phyloP scores from a whole-genome alignment of 1,140 invertebrate genomes.

The Homalodisca vitripennis region DNA sequence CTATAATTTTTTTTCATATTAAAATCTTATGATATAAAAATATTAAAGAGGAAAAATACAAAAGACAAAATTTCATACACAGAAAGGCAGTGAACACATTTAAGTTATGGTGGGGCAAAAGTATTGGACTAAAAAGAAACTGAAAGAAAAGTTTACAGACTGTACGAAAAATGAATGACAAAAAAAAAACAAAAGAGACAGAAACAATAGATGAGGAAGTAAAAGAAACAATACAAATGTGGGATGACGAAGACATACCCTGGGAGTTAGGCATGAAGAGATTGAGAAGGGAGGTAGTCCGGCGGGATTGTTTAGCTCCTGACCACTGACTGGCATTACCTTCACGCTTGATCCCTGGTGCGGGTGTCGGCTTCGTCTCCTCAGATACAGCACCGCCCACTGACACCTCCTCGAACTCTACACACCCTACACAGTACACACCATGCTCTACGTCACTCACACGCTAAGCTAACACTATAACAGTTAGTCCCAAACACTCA shows the following conservation, averaged over 20 bases:
- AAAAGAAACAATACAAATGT: too few relatives aligned
- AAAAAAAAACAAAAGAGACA: slow-evolving; percentile 10
- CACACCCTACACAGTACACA: slow-evolving; percentile 48
- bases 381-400: not conserved
- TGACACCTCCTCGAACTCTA: slow-evolving; percentile 55
- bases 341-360: slow-evolving; percentile 51
- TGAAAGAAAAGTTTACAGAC: too few relatives aligned
- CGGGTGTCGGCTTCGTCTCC: not conserved
- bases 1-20: too few relatives aligned
- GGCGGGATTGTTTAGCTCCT: slow-evolving; percentile 73
- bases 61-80: too few relatives aligned
- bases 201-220: slow-evolving; percentile 39
- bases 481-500: too few relatives aligned
- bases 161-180: too few relatives aligned
- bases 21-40: too few relatives aligned
- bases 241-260: too few relatives aligned
- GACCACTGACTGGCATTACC: slow-evolving; percentile 52
- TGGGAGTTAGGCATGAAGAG: slow-evolving; percentile 92
- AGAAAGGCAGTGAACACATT: too few relatives aligned
- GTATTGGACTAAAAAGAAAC: too few relatives aligned
- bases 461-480: not conserved
- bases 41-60: slow-evolving; percentile 10
- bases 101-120: too few relatives aligned
- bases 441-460: too few relatives aligned
- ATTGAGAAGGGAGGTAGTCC: slow-evolving; percentile 91